Evolutionary conservation across 2,797 vertebrate species (phyloP).

Genomic region (Notoglanidium macrostoma): DNA sequence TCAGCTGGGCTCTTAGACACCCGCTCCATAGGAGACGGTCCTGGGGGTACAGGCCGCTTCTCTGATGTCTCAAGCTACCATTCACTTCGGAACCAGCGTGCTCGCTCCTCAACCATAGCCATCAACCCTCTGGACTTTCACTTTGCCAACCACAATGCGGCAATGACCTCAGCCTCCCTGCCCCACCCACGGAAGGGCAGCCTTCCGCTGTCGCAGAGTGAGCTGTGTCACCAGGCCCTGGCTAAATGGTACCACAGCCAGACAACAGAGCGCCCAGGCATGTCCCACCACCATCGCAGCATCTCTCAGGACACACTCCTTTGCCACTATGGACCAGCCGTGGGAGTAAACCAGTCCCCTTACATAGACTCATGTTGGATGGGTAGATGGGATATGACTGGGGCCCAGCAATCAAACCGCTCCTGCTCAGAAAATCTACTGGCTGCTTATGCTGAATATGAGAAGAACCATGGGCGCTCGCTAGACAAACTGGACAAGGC

Average conservation of each 20-base stretch:
- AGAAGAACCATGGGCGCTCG: slow-evolving; percentile 78
- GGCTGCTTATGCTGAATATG: slow-evolving; percentile 73
- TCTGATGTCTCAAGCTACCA: slow-evolving; percentile 53
- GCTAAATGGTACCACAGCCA: slow-evolving; percentile 90
- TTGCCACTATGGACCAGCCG: slow-evolving; percentile 69
- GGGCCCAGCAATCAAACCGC: slow-evolving; percentile 57
- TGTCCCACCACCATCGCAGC: slow-evolving; percentile 80
- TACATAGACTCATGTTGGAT: slow-evolving; percentile 64
- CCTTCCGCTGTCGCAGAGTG: slow-evolving; percentile 60
- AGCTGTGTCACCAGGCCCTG: slow-evolving; percentile 86
- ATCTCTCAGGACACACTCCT: slow-evolving; percentile 86
- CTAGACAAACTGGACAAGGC: slow-evolving; percentile 81
- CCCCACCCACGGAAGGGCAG: slow-evolving; percentile 60
- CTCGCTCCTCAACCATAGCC: slow-evolving; percentile 63
- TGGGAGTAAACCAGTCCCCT: slow-evolving; percentile 58
- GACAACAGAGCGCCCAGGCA: slow-evolving; percentile 68
- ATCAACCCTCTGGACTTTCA: slow-evolving; percentile 74
- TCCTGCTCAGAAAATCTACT: slow-evolving; percentile 83
- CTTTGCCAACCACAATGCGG: slow-evolving; percentile 78
- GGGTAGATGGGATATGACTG: slow-evolving; percentile 45
- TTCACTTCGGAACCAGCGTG: slow-evolving; percentile 45
- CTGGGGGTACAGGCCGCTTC: slow-evolving; percentile 53
- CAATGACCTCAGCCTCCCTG: slow-evolving; percentile 72
- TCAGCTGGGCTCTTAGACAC: slow-evolving; percentile 68
- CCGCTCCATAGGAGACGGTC: slow-evolving; percentile 49